Base-by-base conservation (phyloP, 2,113 vertebrate genomes). In the Pterophyllum scalare region DNA sequence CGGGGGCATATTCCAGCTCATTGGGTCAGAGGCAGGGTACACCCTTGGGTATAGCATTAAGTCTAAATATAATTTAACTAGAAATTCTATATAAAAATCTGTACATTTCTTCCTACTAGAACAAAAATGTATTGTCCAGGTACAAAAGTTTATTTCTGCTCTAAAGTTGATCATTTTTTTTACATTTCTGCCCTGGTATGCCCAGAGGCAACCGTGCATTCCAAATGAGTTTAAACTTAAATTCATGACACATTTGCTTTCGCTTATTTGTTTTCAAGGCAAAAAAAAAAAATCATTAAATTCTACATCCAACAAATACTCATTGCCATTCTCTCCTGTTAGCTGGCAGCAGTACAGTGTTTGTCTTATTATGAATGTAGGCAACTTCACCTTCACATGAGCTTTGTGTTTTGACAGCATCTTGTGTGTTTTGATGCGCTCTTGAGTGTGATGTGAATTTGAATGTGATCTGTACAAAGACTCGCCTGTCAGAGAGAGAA, bases 391-490 rank as follows among this genome's bases (percentile, higher is more conserved):
- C 82, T 87, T 87, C 77, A 70, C 76, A 77, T 90, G 58, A 79
- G 82, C 80, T 64, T 80, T 74, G 56, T 90, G 90, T 88, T 87
- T 79, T 88, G 91, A 90, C 85, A 83, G 80, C 20, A 24, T 90
- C 75, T 81, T 59, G 24, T 70, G 81, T 83, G 77, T 89, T 91
- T 89, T 82, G 77, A 85, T 87, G 79, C 8, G 5, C 61, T 49
- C 59, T 19, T 13, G 49, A 75, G 72, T 88, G 91, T 91, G 88
- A 84, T 77, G 81, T 89, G 93, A 91, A 90, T 93, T 81, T 87
- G 62, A 91, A 92, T 89, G 54, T 14, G 83, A 59, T 75, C 77
- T 74, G 70, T 67, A 87, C 88, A 90, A 87, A 92, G 89, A 87
- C 85, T 85, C 2, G 78, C 19, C 62, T 89, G 87, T 89, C 80